These are phyloP conservation scores for Polietes domitor DNA, from an alignment of 2,888 invertebrate species.

Conservation along the genomic window DNA sequence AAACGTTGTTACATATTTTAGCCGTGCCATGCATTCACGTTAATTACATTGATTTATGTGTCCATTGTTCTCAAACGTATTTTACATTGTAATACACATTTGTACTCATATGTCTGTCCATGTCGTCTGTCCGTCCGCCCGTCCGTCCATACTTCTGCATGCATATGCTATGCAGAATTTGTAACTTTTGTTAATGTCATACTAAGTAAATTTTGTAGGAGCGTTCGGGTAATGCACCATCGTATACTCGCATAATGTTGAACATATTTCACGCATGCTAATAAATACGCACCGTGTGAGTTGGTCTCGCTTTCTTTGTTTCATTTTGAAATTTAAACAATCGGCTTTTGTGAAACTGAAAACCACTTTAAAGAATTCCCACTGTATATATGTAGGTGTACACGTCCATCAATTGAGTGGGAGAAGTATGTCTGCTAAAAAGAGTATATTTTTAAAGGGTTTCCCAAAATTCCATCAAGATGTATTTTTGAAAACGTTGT, in stretches of 20 bases:
- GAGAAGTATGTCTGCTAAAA: too few species aligned
- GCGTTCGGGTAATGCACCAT: background rate
- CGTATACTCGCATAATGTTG: background rate
- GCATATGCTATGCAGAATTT: conserved; percentile 19
- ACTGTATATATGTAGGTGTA: background rate
- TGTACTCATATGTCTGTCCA: background rate
- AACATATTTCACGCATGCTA: background rate
- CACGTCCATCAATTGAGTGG: background rate
- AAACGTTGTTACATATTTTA: conserved; percentile 24
- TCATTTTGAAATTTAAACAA: background rate
- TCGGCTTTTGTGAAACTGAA: background rate
- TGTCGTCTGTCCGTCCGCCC: background rate
- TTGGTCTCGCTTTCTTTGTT: background rate
- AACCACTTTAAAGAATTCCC: background rate
- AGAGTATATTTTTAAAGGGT: too few species aligned
- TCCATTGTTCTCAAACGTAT: conserved; percentile 89
- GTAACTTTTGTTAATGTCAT: conserved; percentile 32
- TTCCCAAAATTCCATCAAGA: too few species aligned
- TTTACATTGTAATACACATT: conserved; percentile 59
- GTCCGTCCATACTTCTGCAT: background rate
- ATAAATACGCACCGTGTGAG: background rate
- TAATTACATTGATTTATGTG: conserved; percentile 97
- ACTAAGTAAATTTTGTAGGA: background rate
- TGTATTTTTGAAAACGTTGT: too few species aligned
- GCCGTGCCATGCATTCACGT: conserved; percentile 73